Evolutionary conservation across 2,797 vertebrate genomes (phyloP), one percentile per base, ranked within the genome.

Genomic region (Psittacula derbiana): DNA sequence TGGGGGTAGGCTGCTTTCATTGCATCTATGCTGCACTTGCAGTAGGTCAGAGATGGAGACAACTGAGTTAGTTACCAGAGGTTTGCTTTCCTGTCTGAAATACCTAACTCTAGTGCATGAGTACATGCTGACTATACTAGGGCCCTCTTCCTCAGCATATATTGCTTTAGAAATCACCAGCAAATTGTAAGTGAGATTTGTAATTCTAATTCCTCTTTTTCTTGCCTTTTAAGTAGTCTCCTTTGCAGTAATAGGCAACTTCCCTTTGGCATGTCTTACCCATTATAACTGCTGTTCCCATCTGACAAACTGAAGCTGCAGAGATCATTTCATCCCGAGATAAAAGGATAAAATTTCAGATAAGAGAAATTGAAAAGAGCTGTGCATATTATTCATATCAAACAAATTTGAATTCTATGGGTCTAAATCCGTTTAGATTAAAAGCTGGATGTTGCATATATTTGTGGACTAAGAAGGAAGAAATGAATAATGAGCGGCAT

Each of bases 341-440:
- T 96, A 92, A 94, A 96, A 93, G 85, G 80, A 84, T 70, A 90
- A 88, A 53, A 80, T 75, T 91, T 86, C 71, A 92, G 94, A 90
- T 91, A 86, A 90, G 76, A 81, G 38, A 52, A 91, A 28, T 60
- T 79, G 73, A 70, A 87, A 61, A 89, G 78, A 86, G 18, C 66
- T 57, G 55, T 86, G 65, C 74, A 19, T 80, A 49, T 84, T 86
- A 94, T 81, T 94, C 62, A 66, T 92, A 90, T 94, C 73, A 90
- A 96, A 92, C 36, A 88, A 81, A 93, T 81, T 76, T 75, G 50
- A 91, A 38, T 91, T 88, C 52, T 88, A 0, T 79, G 38, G 12
- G 13, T 75, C 66, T 88, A 80, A 86, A 92, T 81, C 46, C 6
- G 52, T 95, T 94, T 90, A 86, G 71, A 92, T 91, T 88, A 86